Evolutionary conservation across 2,888 invertebrate species (phyloP), one percentile per base, ranked within the genome.

Genomic region (Machimus rusticus): DNA sequence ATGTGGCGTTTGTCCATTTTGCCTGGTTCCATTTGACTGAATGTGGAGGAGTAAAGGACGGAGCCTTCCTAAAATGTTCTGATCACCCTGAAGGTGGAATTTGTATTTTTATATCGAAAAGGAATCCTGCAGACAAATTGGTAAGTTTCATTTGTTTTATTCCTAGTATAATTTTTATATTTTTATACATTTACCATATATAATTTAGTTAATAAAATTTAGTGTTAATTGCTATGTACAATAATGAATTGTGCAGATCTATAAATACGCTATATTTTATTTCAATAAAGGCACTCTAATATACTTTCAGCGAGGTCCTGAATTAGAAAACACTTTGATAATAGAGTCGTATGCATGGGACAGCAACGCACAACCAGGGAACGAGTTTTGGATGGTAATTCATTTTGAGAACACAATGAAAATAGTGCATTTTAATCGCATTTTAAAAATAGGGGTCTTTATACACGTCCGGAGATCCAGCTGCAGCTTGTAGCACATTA

Each of bases 271-370:
- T n/a, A 31, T 39, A 19, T 39, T 9, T 1, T 9, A 39, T 43
- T 9, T 43, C 14, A 55, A 19, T 9, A n/a, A 46, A 2, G 5
- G 3, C 28, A 57, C 55, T 2, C 9, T 4, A 14, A 14, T 4
- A 46, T 3, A 12, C 1, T 46, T 74, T 46, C 81, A 87, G 78
- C 34, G 5, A 28, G 81, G 57, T 0, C 93, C 93, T 55, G 92
- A 92, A 87, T 91, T 94, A 88, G 92, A 90, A 28, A 93, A 94
- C 87, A 94, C 93, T 88, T 90, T 94, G 9, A 92, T 95, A 19
- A 94, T 96, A 0, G 94, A 95, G 46, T 95, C 95, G 0, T 96
- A 96, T 90, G 95, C 96, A 0, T 95, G 96, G 95, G 96, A 96
- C 90, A 95, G 95, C 6, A 96, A 96, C 90, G 94, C 96, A 0